These are phyloP conservation scores for Nasonia longicornis DNA, from an alignment of 1,140 invertebrate genomes.

Conservation along the genomic window DNA sequence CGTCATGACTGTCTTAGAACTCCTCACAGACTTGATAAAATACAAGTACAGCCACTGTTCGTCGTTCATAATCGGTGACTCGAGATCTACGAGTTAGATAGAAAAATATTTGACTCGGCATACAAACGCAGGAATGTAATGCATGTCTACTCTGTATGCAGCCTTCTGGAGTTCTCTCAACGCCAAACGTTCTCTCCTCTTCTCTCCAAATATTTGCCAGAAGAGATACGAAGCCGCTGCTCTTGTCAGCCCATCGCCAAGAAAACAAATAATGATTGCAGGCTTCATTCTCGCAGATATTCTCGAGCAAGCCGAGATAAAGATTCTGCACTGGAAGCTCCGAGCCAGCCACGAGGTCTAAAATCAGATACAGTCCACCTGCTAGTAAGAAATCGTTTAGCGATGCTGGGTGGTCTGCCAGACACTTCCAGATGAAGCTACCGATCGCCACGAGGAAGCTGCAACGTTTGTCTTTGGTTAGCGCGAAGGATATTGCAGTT, in stretches of 20 bases:
- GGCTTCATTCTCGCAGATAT: constrained; percentile 50
- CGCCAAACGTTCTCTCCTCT: constrained; percentile 54
- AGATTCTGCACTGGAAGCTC: constrained; percentile 49
- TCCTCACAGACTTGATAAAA: constrained; percentile 34
- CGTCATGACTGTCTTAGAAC: constrained; percentile 50
- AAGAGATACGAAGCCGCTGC: constrained; percentile 53
- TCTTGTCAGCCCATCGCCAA: constrained; percentile 55
- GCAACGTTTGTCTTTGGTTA: not conserved
- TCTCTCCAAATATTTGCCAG: constrained; percentile 57
- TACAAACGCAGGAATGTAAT: not conserved
- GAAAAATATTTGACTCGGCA: not conserved
- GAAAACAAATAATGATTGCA: constrained; percentile 55
- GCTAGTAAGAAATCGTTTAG: constrained; percentile 49
- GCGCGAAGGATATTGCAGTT: not conserved
- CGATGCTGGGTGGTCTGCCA: constrained; percentile 46
- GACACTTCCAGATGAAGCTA: constrained; percentile 56
- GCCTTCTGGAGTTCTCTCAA: constrained; percentile 49
- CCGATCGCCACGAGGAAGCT: constrained; percentile 56
- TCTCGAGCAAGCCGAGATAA: constrained; percentile 54
- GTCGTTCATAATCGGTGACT: constrained; percentile 53
- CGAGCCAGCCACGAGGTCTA: constrained; percentile 53
- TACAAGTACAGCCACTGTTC: constrained; percentile 53
- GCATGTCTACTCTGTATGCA: constrained; percentile 48
- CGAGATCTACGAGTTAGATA: constrained; percentile 32
- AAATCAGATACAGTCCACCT: constrained; percentile 49